Evolutionary conservation across 2,113 vertebrate species (phyloP).

Genomic region (Dunckerocampus dactyliophorus): DNA sequence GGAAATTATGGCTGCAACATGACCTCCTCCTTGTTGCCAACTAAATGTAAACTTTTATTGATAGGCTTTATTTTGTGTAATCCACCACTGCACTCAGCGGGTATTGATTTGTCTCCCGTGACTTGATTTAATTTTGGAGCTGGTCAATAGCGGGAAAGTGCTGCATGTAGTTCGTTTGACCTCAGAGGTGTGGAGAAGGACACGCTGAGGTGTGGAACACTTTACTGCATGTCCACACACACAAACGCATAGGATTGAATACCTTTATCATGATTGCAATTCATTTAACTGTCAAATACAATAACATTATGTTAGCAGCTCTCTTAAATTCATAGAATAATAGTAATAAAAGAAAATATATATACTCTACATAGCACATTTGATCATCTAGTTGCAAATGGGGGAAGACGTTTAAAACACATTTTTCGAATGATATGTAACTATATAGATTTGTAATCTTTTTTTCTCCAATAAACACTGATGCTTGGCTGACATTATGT

Average conservation of each 20-base stretch:
- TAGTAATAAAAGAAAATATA: not conserved
- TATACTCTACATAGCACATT: no score
- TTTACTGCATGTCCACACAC: not conserved
- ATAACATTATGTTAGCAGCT: not conserved
- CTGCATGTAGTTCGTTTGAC: conserved; percentile 31
- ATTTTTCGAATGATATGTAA: no score
- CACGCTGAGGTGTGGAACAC: not conserved
- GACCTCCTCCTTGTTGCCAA: not conserved
- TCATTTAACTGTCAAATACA: not conserved
- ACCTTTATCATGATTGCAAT: not conserved
- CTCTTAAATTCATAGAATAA: not conserved
- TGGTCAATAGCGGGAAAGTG: conserved; percentile 54
- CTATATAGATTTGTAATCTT: no score
- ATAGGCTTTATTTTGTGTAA: conserved; percentile 14
- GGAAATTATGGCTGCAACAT: not conserved
- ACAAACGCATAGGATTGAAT: not conserved
- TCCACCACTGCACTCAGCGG: conserved; percentile 2
- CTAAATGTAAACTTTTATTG: conserved; percentile 13
- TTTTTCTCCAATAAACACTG: no score
- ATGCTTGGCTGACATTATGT: no score
- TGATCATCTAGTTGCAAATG: no score
- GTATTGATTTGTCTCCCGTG: conserved; percentile 64
- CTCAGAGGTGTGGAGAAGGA: conserved; percentile 13
- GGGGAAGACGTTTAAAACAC: no score
- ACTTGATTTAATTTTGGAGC: conserved; percentile 43